Conservation (phyloP, 2,888 invertebrate genomes). For the Rhorus exstirpatorius region DNA sequence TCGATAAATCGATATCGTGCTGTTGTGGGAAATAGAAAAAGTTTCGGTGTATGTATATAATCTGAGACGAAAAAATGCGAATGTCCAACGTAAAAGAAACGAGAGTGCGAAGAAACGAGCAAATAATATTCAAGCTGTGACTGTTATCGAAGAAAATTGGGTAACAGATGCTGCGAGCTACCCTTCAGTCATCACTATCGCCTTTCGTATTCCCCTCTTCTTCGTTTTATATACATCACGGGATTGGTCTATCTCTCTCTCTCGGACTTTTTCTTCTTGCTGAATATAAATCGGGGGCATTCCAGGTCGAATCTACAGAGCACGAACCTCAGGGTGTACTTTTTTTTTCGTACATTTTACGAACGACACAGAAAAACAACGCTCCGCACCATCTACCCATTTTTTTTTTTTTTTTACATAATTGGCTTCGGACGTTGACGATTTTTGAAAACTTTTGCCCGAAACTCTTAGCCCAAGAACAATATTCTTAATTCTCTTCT, state of each 20-base stretch:
- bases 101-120: conserved; percentile 20
- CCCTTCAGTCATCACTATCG: conserved; percentile 60
- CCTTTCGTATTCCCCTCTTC: conserved; percentile 49
- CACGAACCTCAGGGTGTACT: neutral
- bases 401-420: neutral
- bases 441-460: too few species aligned
- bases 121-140: conserved; percentile 51
- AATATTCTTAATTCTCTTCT: too few species aligned
- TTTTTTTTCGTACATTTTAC: neutral
- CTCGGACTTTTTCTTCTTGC: conserved; percentile 7
- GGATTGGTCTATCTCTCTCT: conserved; percentile 25
- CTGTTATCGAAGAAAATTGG: conserved; percentile 60
- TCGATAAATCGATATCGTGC: neutral
- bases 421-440: too few species aligned
- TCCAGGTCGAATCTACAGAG: neutral
- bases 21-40: neutral
- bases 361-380: neutral
- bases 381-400: too few species aligned
- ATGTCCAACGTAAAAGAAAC: conserved; percentile 16
- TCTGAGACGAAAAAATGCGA: conserved; percentile 16
- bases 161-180: conserved; percentile 64
- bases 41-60: neutral
- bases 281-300: neutral
- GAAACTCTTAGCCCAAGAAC: too few species aligned
- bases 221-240: conserved; percentile 31